Evolutionary conservation across 1,140 invertebrate genomes (phyloP), one percentile per base, ranked within the genome.

Genomic region (Drosophila watanabei): DNA sequence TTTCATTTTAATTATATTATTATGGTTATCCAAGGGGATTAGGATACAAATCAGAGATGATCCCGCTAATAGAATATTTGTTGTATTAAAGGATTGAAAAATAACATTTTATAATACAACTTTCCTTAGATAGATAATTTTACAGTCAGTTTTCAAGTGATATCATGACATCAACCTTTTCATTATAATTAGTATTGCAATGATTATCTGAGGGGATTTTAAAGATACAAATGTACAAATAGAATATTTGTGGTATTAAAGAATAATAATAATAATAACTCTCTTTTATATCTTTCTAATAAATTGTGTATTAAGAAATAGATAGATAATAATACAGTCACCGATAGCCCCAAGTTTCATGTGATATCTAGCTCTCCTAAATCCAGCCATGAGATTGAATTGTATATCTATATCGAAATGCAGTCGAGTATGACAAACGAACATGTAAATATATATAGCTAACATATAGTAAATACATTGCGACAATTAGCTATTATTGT

Each of bases 401-500:
- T 24, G 33, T 56, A 20, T 37, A 20, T 37, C 18, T 56, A 56
- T 8, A 56, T 56, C 18, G 9, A 51, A 24, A 28, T n/a, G 28
- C 45, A 66, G 5, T 49, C 62, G n/a, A 18, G 65, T 33, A 20
- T 66, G 46, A 66, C 61, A 9, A 33, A 51, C 39, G 24, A 24
- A 24, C 18, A 33, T 37, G 18, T 28, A 18, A 28, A 14, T 24
- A 14, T 10, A 49, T 30, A 30, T 13, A 13, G 2, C 16, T 6
- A 62, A 62, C 13, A 32, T 32, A n/a, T 32, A 56, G 32, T 48
- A 48, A 48, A 32, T 46, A 61, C 30, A 62, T 32, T 41, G 14
- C 33, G 14, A n/a, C 59, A 35, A 48, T 64, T 68, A 46, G 33
- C 24, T 39, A 65, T 65, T 65, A 33, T 46, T 69, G 45, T 39